Evolutionary conservation across 2,888 invertebrate genomes (phyloP).

Genomic region (Caenorhabditis panamensis): DNA sequence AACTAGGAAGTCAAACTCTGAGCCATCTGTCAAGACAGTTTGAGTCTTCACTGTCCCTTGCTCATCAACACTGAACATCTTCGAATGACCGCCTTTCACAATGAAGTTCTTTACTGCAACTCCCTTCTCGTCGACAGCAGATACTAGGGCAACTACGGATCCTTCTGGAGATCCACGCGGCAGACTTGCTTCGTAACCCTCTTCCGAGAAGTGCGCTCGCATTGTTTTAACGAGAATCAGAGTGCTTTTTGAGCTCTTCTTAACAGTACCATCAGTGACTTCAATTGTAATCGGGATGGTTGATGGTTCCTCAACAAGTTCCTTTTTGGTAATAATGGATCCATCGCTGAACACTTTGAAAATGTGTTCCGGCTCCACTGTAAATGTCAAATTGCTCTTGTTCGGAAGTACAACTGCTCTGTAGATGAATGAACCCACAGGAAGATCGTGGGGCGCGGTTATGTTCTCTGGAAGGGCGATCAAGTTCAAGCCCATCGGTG

Average conservation of each 20-base stretch:
- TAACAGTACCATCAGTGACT: not conserved
- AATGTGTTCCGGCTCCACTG: constrained; percentile 38
- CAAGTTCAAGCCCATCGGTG: constrained; percentile 17
- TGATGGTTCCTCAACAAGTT: constrained; percentile 19
- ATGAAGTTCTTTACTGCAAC: constrained; percentile 21
- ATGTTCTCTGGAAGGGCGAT: constrained; percentile 29
- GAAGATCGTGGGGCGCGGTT: constrained; percentile 15
- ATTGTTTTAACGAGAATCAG: constrained; percentile 12
- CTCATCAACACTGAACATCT: constrained; percentile 34
- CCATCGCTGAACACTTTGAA: constrained; percentile 38
- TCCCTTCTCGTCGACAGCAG: constrained; percentile 15
- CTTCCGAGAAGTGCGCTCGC: constrained; percentile 36
- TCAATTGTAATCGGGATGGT: constrained; percentile 27
- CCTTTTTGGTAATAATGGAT: constrained; percentile 19
- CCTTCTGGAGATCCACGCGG: constrained; percentile 33
- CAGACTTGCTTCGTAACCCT: constrained; percentile 10
- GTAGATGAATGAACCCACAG: constrained; percentile 47
- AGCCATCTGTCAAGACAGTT: not conserved
- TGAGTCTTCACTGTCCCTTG: constrained; percentile 37
- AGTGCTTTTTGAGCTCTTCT: constrained; percentile 2
- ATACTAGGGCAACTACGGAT: constrained; percentile 28
- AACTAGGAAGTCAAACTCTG: constrained; percentile 46
- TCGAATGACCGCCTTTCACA: constrained; percentile 35
- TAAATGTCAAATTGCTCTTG: constrained; percentile 4
- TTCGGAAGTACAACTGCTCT: constrained; percentile 29